Percentiles rank a stretch among this genome's conserved stretches.
These are phyloP conservation scores for Choloepus hoffmanni DNA, from an alignment of 2,113 vertebrate species.

Conservation along the genomic window DNA sequence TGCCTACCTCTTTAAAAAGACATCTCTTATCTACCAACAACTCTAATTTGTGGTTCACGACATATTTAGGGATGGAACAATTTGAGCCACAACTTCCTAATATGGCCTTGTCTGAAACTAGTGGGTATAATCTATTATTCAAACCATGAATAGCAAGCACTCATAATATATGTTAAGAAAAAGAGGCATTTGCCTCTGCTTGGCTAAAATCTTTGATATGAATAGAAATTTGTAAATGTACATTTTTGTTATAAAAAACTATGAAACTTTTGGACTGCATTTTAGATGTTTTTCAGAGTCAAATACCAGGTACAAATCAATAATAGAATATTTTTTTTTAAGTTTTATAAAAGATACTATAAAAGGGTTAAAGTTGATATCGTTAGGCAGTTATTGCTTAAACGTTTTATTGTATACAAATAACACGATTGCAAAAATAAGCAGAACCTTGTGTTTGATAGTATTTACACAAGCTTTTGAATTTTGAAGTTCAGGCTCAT, in stretches of 20 bases:
- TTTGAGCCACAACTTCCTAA: not conserved
- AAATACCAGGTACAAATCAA: not conserved
- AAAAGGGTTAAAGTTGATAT: no score
- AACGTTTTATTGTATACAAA: not conserved
- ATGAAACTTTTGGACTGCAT: not conserved
- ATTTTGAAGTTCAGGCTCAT: fast-evolving
- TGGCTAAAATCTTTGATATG: no score
- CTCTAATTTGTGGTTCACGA: not conserved
- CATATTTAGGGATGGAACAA: not conserved
- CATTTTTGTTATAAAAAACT: not conserved
- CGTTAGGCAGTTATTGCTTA: not conserved
- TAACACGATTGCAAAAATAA: not conserved
- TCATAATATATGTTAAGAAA: not conserved
- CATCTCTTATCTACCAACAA: not conserved
- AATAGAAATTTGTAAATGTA: not conserved
- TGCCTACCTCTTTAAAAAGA: not conserved
- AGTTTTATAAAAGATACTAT: not conserved
- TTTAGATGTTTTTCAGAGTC: not conserved
- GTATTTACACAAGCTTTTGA: fast-evolving
- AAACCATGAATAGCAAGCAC: not conserved
- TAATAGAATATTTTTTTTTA: not conserved
- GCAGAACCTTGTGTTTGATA: fast-evolving
- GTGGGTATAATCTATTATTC: not conserved
- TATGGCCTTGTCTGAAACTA: not conserved
- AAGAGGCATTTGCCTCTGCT: not conserved